Evolutionary conservation across 2,113 vertebrate species (phyloP).

Genomic region (Heteronetta atricapilla): DNA sequence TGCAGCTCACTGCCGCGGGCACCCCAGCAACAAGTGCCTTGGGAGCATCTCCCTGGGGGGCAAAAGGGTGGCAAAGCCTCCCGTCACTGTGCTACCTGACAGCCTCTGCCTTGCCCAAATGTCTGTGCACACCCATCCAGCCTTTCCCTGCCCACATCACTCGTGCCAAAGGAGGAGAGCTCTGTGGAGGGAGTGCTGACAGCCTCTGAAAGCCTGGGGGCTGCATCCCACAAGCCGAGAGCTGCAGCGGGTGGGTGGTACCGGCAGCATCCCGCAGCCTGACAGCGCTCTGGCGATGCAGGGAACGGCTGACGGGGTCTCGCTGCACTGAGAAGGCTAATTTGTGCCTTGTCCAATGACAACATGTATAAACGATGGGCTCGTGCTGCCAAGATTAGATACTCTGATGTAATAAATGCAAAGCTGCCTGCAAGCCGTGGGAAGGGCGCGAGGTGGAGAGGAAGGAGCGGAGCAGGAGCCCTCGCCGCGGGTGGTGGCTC

Average conservation of each 20-base stretch:
- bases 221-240: neutral
- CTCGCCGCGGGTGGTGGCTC: neutral
- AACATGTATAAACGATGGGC: neutral
- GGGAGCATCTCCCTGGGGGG: neutral
- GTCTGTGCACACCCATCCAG: neutral
- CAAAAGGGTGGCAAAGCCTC: neutral
- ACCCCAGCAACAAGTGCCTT: neutral
- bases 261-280: neutral
- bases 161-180: neutral
- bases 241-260: neutral
- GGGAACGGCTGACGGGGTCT: neutral
- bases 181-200: neutral
- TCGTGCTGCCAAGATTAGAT: slow-evolving; percentile 41
- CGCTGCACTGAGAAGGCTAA: slow-evolving; percentile 4
- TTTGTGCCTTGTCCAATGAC: slow-evolving; percentile 48
- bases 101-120: neutral
- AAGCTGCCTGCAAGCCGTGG: neutral
- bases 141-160: neutral
- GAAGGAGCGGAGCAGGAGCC: neutral
- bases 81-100: neutral
- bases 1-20: neutral
- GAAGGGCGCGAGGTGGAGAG: neutral
- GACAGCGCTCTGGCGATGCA: neutral
- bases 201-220: neutral
- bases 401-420: slow-evolving; percentile 48